These are phyloP conservation scores for Patella ulyssiponensis DNA, from an alignment of 2,888 invertebrate species.

Conservation along the genomic window DNA sequence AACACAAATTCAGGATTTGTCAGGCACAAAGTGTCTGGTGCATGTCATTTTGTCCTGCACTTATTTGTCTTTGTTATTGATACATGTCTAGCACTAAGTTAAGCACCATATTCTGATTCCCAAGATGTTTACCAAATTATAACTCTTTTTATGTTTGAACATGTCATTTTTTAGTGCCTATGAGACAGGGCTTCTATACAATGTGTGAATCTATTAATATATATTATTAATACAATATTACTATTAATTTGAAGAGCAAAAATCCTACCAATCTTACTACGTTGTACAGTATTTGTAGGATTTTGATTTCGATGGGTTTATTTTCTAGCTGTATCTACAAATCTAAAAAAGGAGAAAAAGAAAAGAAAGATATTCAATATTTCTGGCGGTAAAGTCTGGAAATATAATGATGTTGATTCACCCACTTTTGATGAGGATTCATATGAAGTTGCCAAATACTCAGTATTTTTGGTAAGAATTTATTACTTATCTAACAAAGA, in stretches of 20 bases:
- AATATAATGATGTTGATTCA: constrained; percentile 46
- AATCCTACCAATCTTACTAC: too few species aligned
- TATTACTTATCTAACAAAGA: too few species aligned
- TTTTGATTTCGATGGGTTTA: constrained; percentile 12
- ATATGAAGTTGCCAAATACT: constrained; percentile 61
- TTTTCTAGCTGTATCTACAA: constrained; percentile 43
- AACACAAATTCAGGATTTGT: too few species aligned
- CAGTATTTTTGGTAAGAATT: constrained; percentile 49
- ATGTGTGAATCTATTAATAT: too few species aligned
- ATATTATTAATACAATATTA: not conserved
- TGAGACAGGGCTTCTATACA: not conserved
- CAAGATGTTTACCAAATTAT: too few species aligned
- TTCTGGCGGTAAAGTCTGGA: constrained; percentile 47
- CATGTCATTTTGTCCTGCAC: too few species aligned
- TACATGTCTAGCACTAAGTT: too few species aligned
- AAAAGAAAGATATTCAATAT: constrained; percentile 43
- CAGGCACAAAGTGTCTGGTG: too few species aligned
- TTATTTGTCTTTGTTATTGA: too few species aligned
- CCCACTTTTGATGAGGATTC: constrained; percentile 50
- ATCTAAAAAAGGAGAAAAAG: constrained; percentile 45
- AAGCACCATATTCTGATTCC: too few species aligned
- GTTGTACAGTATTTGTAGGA: not conserved
- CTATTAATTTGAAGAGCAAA: too few species aligned
- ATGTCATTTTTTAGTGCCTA: not conserved
- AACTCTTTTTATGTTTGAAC: too few species aligned